phyloP scores from a whole-genome alignment of 2,888 invertebrate species.

The Acrocyrtus sp. region DNA sequence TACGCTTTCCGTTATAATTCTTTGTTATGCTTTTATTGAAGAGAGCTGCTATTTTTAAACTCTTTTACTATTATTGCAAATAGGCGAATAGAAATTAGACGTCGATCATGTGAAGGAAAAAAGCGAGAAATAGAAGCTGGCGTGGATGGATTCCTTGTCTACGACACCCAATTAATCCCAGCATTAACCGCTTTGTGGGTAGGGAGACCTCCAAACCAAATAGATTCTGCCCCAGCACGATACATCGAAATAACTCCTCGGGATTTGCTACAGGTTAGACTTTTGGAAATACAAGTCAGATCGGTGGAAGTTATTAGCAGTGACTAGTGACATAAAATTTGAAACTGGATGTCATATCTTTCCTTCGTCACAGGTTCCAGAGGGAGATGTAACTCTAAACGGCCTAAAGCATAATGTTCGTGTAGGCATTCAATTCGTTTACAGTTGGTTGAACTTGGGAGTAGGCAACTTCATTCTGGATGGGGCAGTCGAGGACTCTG shows the following conservation, averaged over 20 bases:
- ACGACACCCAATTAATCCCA: conserved; percentile 72
- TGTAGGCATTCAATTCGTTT: conserved; percentile 75
- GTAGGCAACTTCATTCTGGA: conserved; percentile 75
- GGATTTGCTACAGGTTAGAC: conserved; percentile 68
- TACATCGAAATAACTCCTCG: conserved; percentile 67
- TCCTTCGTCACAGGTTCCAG: conserved; percentile 70
- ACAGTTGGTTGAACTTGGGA: conserved; percentile 74
- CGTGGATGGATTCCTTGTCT: conserved; percentile 77
- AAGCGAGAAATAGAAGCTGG: conserved; percentile 72
- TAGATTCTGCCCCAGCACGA: conserved; percentile 67
- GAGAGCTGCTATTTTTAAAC: not conserved
- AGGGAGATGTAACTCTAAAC: conserved; percentile 73
- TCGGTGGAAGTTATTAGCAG: too few species aligned
- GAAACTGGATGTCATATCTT: too few species aligned
- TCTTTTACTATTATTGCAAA: not conserved
- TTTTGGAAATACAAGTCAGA: too few species aligned
- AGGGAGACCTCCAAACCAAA: conserved; percentile 69
- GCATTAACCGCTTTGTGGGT: conserved; percentile 70
- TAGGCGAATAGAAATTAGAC: conserved; percentile 29
- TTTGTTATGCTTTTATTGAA: not conserved
- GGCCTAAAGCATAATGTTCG: conserved; percentile 75
- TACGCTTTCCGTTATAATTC: conserved; percentile 4
- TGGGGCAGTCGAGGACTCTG: conserved; percentile 77
- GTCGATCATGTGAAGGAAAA: conserved; percentile 67
- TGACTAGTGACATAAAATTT: conserved; percentile 44